Evolutionary conservation across 2,797 vertebrate species (phyloP), one percentile per base, ranked within the genome.

Genomic region (Erethizon dorsatum): DNA sequence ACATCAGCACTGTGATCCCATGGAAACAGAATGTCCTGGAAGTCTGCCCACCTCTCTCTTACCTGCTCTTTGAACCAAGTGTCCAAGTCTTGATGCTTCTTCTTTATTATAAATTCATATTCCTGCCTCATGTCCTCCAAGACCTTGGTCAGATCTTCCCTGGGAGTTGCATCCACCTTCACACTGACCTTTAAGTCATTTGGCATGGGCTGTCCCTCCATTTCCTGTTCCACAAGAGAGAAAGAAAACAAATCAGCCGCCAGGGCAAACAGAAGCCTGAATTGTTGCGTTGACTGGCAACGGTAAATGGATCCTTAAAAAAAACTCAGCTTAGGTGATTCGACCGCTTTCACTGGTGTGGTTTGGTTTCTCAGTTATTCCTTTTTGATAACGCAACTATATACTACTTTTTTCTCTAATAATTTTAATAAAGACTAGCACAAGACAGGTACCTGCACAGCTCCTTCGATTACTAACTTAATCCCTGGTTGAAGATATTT

Each of bases 31-130:
- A 15, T 4, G 18, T 24, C 17, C 13, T 50, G 59, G 45, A 37
- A 47, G 18, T 54, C 10, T 3, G 50, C 18, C 5, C n/a, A 24
- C 50, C 47, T 80, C 91, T 78, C 77, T 84, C 17, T 97, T 98
- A 99, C 99, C 99, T 99, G 98, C 45, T 99, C 97, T 93, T 96
- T 98, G 97, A 98, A 99, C 99, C 98, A 99, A 0, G 94, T 94
- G 73, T 99, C 98, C 83, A 98, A 95, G 59, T 98, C 98, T 94
- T 90, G 98, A 33, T 98, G 98, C 50, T 99, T 98, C 98, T 98
- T 99, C 92, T 98, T 99, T 83, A 99, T 99, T 56, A 99, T 98
- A 41, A 94, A 87, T 97, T 99, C 99, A 2, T 99, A 99, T 91
- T 99, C 98, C 47, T 98, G 96, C 91, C 99, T 98, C 97, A 99